phyloP scores from a whole-genome alignment of 2,888 invertebrate genomes.

The Lochmaea capreae region DNA sequence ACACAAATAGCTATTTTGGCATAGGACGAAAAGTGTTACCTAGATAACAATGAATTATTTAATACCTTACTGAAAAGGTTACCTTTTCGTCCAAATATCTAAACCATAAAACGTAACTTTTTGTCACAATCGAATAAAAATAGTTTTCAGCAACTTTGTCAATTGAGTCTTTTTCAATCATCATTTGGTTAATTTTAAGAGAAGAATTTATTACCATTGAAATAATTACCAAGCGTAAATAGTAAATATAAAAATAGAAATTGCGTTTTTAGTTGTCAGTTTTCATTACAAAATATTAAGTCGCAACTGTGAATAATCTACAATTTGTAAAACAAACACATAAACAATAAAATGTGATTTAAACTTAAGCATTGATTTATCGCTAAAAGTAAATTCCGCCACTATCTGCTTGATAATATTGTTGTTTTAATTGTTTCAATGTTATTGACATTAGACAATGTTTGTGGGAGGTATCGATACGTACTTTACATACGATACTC shows the following conservation, averaged over 20 bases:
- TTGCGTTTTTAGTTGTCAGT: neutral
- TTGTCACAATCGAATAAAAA: no score
- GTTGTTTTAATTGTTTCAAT: neutral
- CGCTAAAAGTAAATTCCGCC: neutral
- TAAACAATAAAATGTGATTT: conserved; percentile 1
- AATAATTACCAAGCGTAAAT: neutral
- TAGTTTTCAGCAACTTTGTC: neutral
- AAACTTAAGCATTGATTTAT: neutral
- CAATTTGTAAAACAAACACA: neutral
- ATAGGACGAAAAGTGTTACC: no score
- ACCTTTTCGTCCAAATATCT: no score
- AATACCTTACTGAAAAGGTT: no score
- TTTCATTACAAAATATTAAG: neutral
- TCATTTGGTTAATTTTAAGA: neutral
- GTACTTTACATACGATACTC: neutral
- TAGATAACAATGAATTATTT: no score
- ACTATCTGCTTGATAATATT: conserved; percentile 1
- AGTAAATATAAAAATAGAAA: conserved; percentile 8
- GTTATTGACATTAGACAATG: neutral
- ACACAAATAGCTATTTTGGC: no score
- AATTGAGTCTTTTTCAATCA: neutral
- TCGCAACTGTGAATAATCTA: conserved; percentile 4
- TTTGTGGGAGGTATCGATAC: neutral
- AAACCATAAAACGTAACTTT: no score
- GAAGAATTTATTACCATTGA: neutral